phyloP scores from a whole-genome alignment of 1,140 invertebrate species.

The Oryctes rhinoceros region DNA sequence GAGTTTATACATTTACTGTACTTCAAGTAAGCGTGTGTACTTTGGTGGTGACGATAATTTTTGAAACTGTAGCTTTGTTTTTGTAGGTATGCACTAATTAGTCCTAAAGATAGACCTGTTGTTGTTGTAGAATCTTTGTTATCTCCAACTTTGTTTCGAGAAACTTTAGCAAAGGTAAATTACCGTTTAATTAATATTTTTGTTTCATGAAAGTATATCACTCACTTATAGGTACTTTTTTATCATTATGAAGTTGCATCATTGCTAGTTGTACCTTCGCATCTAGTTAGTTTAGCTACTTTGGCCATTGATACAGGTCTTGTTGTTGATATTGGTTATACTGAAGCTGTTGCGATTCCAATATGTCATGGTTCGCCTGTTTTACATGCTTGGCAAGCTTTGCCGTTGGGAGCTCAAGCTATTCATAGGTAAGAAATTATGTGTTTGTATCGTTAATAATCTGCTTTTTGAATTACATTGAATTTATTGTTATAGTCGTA shows the following conservation, averaged over 20 bases:
- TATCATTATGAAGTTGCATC: conserved; percentile 87
- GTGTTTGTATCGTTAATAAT: not conserved
- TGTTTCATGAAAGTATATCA: conserved; percentile 4
- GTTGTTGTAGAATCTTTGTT: conserved; percentile 91
- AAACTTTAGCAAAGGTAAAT: conserved; percentile 80
- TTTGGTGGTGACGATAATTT: conserved; percentile 42
- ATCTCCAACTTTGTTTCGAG: conserved; percentile 80
- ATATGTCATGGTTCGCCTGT: conserved; percentile 86
- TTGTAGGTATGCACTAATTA: conserved; percentile 83
- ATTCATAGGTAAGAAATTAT: conserved; percentile 68
- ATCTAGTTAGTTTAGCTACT: conserved; percentile 81
- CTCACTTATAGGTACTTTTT: conserved; percentile 75
- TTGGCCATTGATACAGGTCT: conserved; percentile 80
- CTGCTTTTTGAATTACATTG: conserved; percentile 9
- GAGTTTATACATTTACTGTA: conserved; percentile 90
- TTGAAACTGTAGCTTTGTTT: conserved; percentile 41
- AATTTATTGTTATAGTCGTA: conserved; percentile 59
- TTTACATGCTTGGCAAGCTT: conserved; percentile 79
- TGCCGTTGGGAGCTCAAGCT: conserved; percentile 74
- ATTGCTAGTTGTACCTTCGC: conserved; percentile 67
- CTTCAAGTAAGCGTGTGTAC: conserved; percentile 75
- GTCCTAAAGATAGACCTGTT: conserved; percentile 90
- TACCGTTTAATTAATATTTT: not conserved
- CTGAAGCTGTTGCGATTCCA: conserved; percentile 82
- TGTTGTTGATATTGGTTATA: conserved; percentile 88